A percentile compares a stretch with the other conserved stretches of the same genome.
phyloP scores from a whole-genome alignment of 2,797 vertebrate genomes.

The Melanotaenia parkinsoni region DNA sequence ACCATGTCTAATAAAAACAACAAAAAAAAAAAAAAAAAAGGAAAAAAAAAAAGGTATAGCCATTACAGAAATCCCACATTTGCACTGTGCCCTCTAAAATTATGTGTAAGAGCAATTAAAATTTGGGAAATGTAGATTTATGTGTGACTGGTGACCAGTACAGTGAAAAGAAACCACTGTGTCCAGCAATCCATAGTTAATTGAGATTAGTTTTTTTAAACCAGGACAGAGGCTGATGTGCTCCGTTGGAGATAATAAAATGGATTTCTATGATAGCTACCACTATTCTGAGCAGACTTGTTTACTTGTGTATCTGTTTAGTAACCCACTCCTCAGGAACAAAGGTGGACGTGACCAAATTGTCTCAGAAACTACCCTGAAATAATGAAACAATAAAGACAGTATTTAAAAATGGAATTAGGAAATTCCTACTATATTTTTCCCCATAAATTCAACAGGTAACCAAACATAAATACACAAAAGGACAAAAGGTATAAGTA shows the following conservation, averaged over 20 bases:
- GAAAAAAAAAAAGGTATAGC: conserved; percentile 25
- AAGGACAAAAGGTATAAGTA: conserved; percentile 17
- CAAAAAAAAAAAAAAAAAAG: neutral
- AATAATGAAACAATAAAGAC: conserved; percentile 55
- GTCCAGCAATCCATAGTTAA: conserved; percentile 37
- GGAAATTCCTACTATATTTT: conserved; percentile 24
- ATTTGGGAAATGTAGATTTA: conserved; percentile 43
- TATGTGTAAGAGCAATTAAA: conserved; percentile 37
- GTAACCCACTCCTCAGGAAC: conserved; percentile 87
- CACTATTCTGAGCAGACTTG: conserved; percentile 58
- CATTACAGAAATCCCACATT: conserved; percentile 47
- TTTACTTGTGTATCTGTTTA: conserved; percentile 74
- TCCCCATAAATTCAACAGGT: conserved; percentile 30
- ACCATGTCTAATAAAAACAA: conserved; percentile 22
- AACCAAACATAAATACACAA: conserved; percentile 17
- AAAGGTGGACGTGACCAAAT: conserved; percentile 86
- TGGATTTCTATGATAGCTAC: conserved; percentile 49
- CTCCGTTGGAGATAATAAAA: conserved; percentile 24
- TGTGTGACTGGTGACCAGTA: conserved; percentile 26
- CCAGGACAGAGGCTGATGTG: conserved; percentile 41
- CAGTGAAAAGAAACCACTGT: conserved; percentile 29
- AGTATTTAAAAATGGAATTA: conserved; percentile 20
- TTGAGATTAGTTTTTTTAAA: conserved; percentile 34
- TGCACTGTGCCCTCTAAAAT: conserved; percentile 44
- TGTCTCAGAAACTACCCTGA: conserved; percentile 64